Evolutionary conservation across 53 echinoderm and acorn worm species (phyloP), one percentile per base, ranked within the genome.

Genomic region (Echinarachnius parma): DNA sequence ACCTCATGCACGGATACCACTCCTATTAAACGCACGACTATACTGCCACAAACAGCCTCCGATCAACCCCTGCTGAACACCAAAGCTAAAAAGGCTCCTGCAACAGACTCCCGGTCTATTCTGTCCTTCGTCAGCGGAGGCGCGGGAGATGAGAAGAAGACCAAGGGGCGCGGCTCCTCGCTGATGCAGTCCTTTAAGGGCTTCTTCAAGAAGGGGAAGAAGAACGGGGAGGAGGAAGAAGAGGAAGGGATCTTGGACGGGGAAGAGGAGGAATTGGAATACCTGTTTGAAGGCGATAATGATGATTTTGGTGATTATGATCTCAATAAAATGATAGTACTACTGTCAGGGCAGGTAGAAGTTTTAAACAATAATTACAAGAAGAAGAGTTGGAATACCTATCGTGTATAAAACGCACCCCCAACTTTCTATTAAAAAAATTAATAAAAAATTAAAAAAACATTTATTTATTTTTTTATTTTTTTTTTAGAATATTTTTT

Each of bases 131-230:
- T 50, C 19, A 48, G 50, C 21, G 53, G 62, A 31, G 46, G 31
- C 52, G 49, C 31, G 18, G 78, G 63, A 34, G 68, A 46, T 4
- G 68, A 57, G 23, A 30, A 42, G 60, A 80, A 57, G 48, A 28
- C 3, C 30, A 68, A 25, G 48, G 28, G 53, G 23, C 33, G 59
- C 60, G 80, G 58, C 5, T 68, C 59, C 28, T 57, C 74, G n/a
- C 80, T 80, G 31, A 68, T 80, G 54, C 62, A 59, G 32, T 80
- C 80, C 34, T 80, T 80, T 60, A 57, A 59, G 21, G 59, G 80
- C 29, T 59, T 55, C 18, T 21, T 72, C 39, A 81, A 74, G 52
- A 60, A 39, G 33, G 60, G 61, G 28, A 81, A 81, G 44, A 78
- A 39, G 49, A 54, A 28, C 21, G 74, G 42, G 7, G 80, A 61